A percentile compares a stretch with the other conserved stretches of the same genome.
phyloP scores from a whole-genome alignment of 2,113 vertebrate species.

The Cacatua alba region DNA sequence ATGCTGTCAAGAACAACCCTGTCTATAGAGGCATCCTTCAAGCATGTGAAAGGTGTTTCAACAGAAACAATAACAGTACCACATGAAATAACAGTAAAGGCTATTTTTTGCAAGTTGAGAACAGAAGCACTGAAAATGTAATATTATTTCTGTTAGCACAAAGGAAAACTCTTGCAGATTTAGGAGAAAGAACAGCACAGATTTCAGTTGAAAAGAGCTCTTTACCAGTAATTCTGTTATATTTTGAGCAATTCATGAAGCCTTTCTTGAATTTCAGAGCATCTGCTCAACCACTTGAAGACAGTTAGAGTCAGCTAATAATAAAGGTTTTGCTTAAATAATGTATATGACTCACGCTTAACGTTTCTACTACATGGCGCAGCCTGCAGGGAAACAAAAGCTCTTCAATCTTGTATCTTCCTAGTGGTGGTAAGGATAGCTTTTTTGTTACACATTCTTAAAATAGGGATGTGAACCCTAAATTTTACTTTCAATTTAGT shows the following conservation, averaged over 20 bases:
- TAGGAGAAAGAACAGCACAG: background rate
- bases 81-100: background rate
- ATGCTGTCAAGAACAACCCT: background rate
- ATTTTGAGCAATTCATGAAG: slow-evolving; percentile 6
- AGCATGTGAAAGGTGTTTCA: background rate
- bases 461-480: background rate
- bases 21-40: background rate
- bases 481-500: background rate
- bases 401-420: background rate
- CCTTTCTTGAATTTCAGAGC: slow-evolving; percentile 1
- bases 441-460: background rate
- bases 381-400: background rate
- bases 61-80: background rate
- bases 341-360: background rate
- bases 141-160: background rate
- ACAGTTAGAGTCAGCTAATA: background rate
- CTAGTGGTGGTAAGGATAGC: background rate
- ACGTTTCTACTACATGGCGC: background rate
- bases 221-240: slow-evolving; percentile 6
- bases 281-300: background rate
- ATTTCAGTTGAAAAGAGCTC: background rate
- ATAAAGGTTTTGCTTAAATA: slow-evolving; percentile 12
- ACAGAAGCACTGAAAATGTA: background rate
- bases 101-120: background rate
- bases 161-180: slow-evolving; percentile 12